Evolutionary conservation across 2,888 invertebrate species (phyloP).

Genomic region (Bhutanitis thaidina): DNA sequence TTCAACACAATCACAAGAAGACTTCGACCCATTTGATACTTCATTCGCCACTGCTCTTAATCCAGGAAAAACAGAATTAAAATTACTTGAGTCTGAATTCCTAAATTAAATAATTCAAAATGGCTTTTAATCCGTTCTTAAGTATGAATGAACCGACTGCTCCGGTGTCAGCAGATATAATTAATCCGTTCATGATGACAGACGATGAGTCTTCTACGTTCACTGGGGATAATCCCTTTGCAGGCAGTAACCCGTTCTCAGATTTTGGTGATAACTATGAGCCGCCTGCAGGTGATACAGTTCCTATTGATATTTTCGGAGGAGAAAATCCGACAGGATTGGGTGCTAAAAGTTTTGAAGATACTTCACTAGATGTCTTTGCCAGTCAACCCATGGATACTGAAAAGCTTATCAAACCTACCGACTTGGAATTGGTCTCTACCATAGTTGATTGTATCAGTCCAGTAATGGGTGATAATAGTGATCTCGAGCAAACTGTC

Average conservation of each 20-base stretch:
- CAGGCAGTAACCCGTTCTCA: slow-evolving; percentile 85
- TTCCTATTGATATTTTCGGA: slow-evolving; percentile 67
- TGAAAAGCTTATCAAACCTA: slow-evolving; percentile 53
- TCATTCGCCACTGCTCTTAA: slow-evolving; percentile 87
- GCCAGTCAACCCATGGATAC: slow-evolving; percentile 33
- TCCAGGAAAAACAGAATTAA: slow-evolving; percentile 88
- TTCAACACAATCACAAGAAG: slow-evolving; percentile 47
- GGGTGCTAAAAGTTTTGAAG: slow-evolving; percentile 55
- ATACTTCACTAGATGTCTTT: slow-evolving; percentile 42
- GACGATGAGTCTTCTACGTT: slow-evolving; percentile 51
- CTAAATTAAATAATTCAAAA: slow-evolving; percentile 54
- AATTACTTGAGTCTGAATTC: slow-evolving; percentile 88
- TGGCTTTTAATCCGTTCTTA: slow-evolving; percentile 90
- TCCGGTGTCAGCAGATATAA: slow-evolving; percentile 69
- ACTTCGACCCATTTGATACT: slow-evolving; percentile 91
- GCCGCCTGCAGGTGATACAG: slow-evolving; percentile 58
- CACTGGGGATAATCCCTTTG: slow-evolving; percentile 85
- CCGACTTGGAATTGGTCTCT: slow-evolving; percentile 57
- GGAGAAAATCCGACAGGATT: slow-evolving; percentile 49
- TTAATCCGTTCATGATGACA: slow-evolving; percentile 85
- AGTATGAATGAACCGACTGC: slow-evolving; percentile 84
- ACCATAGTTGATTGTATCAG: slow-evolving; percentile 45
- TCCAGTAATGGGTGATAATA: slow-evolving; percentile 33
- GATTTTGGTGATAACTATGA: slow-evolving; percentile 69
- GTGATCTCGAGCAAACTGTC: slow-evolving; percentile 59